Base-by-base conservation (phyloP, 2,113 vertebrate species). In the Scolopax mira region DNA sequence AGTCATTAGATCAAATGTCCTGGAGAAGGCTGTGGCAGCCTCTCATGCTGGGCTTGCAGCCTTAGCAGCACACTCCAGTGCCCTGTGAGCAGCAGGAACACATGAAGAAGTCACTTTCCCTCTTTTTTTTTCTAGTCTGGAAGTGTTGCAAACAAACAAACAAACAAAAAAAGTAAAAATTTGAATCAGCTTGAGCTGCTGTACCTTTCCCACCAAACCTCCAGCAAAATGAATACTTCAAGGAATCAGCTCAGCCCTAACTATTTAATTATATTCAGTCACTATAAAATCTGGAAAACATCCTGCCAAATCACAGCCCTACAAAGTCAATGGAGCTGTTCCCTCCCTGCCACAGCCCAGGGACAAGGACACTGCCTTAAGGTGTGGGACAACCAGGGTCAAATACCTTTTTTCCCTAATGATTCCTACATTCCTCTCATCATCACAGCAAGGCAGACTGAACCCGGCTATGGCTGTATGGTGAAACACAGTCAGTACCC, bases 401-500 rank as follows among this genome's bases (percentile, higher is more conserved):
- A 83, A 54, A 83, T 1, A 28, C 4, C 24, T 58, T 37, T 48
- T n/a, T 25, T 42, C 49, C 44, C 4, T 31, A 9, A 73, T 10
- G 8, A 18, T 69, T 72, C 35, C 69, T 19, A 8, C 33, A 31
- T 46, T 80, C 27, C 44, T 51, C n/a, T 39, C 33, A 33, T 18
- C 49, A 11, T 7, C 21, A 13, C 24, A 2, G 30, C 11, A 37
- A 35, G 46, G 15, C 14, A 3, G 62, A 4, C 35, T 15, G 16
- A 4, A 7, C 1, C 8, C 33, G 13, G 61, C 54, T 17, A n/a
- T 0, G 9, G 16, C 13, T 12, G 17, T 13, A 11, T 0, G 3
- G 18, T 11, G 67, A 27, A 25, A 21, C 3, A 18, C n/a, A 24
- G 23, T 11, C 60, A 17, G 30, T 7, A n/a, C 35, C 44, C 9